Percentiles rank a stretch among this genome's conserved stretches.
Evolutionary conservation across 2,113 vertebrate genomes (phyloP).

Genomic region (Penelope pileata): DNA sequence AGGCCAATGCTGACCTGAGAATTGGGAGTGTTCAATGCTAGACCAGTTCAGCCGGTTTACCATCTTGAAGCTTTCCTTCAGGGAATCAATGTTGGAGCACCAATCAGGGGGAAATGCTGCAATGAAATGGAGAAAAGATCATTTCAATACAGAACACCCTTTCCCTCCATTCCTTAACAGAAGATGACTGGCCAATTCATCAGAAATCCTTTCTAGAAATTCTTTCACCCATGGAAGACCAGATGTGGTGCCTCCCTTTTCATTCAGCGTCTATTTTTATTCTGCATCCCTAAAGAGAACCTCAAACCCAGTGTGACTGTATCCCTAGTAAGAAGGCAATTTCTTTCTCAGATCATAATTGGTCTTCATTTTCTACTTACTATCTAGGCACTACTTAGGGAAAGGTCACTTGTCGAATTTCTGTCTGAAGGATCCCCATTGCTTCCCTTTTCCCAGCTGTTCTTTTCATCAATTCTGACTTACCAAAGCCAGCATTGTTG

Average conservation of each 20-base stretch:
- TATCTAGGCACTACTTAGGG: background rate
- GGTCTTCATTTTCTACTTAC: background rate
- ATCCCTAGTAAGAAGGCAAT: background rate
- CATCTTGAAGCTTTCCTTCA: constrained; percentile 97
- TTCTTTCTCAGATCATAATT: background rate
- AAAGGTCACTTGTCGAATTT: background rate
- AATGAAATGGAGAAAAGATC: background rate
- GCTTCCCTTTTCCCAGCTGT: background rate
- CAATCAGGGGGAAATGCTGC: constrained; percentile 90
- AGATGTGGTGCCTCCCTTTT: background rate
- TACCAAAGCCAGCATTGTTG: constrained; percentile 79
- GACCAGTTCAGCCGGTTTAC: constrained; percentile 95
- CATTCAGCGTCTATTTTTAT: background rate
- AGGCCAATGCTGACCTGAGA: constrained; percentile 85
- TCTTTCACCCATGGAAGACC: background rate
- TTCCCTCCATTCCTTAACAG: background rate
- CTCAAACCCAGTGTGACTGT: background rate
- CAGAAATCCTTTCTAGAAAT: background rate
- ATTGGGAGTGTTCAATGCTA: constrained; percentile 91
- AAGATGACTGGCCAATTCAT: background rate
- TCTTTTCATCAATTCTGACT: background rate
- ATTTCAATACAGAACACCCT: background rate
- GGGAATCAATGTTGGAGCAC: constrained; percentile 91
- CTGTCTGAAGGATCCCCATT: background rate
- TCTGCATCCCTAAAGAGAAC: background rate